These are phyloP conservation scores for Neelides sp. DNA, from an alignment of 1,140 invertebrate genomes.

Conservation along the genomic window DNA sequence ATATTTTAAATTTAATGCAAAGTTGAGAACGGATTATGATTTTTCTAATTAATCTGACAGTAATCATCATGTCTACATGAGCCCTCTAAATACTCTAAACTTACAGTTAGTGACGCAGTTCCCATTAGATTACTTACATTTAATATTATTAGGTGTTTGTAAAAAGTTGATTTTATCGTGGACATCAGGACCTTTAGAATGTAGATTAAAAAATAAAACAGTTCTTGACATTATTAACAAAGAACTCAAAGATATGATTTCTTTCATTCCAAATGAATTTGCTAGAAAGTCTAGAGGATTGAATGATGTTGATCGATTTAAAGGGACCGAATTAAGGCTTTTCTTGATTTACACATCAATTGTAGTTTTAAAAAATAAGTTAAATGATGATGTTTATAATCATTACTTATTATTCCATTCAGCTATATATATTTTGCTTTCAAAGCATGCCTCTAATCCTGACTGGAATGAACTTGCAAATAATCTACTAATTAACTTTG, in stretches of 20 bases:
- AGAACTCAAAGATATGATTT: too few species aligned
- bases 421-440: slow-evolving; percentile 20
- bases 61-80: too few species aligned
- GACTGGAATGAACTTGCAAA: slow-evolving; percentile 22
- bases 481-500: slow-evolving; percentile 6
- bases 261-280: neutral
- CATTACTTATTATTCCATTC: slow-evolving; percentile 16
- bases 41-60: too few species aligned
- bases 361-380: neutral
- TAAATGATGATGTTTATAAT: neutral
- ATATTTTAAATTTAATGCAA: too few species aligned
- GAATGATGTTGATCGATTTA: slow-evolving; percentile 2
- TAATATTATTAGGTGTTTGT: too few species aligned
- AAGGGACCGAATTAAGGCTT: slow-evolving; percentile 4
- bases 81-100: too few species aligned
- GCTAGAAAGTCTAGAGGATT: neutral
- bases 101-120: neutral
- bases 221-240: neutral
- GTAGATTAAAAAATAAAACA: neutral
- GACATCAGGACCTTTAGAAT: neutral
- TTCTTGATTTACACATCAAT: neutral
- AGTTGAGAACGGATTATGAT: too few species aligned
- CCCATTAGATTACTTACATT: neutral
- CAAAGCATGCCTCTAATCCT: neutral
- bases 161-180: neutral